Conservation (phyloP, 1,140 invertebrate genomes). For the Brachionus manjavacas region DNA sequence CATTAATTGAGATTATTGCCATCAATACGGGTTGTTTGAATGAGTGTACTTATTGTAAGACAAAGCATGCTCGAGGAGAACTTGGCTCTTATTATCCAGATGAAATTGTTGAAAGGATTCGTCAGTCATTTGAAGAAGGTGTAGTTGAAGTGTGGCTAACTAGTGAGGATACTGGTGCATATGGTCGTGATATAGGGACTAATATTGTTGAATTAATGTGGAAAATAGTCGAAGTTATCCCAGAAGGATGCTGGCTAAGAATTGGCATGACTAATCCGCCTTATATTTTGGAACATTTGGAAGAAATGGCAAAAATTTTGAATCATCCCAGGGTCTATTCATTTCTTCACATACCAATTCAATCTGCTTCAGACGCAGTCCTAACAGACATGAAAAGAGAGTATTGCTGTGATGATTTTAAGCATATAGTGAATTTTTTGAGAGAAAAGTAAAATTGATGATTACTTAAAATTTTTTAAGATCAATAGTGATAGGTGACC, state of each 20-base stretch:
- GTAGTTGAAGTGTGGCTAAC: constrained; percentile 97
- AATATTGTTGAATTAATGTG: constrained; percentile 78
- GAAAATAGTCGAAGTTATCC: constrained; percentile 81
- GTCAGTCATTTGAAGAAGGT: constrained; percentile 79
- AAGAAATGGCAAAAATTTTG: constrained; percentile 81
- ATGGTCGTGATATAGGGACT: constrained; percentile 85
- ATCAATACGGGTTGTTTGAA: constrained; percentile 95
- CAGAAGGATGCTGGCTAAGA: constrained; percentile 77
- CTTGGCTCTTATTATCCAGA: constrained; percentile 81
- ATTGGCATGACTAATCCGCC: constrained; percentile 97
- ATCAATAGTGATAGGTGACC: too few relatives aligned
- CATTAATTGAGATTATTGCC: constrained; percentile 91
- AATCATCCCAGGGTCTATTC: constrained; percentile 81
- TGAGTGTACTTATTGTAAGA: constrained; percentile 97
- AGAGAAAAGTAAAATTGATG: constrained; percentile 59
- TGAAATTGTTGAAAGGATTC: constrained; percentile 60
- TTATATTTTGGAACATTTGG: constrained; percentile 86
- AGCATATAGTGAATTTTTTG: constrained; percentile 78
- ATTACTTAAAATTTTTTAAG: too few relatives aligned
- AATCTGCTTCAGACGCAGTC: constrained; percentile 88
- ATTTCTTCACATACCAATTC: constrained; percentile 94
- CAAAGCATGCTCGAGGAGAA: constrained; percentile 91
- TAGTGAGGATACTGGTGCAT: constrained; percentile 94
- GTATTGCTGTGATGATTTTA: constrained; percentile 81
- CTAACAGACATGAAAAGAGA: constrained; percentile 92